Percentiles rank a stretch among this genome's conserved stretches.
Conservation (phyloP, 2,797 vertebrate species). For the Cichlasoma orientale region DNA sequence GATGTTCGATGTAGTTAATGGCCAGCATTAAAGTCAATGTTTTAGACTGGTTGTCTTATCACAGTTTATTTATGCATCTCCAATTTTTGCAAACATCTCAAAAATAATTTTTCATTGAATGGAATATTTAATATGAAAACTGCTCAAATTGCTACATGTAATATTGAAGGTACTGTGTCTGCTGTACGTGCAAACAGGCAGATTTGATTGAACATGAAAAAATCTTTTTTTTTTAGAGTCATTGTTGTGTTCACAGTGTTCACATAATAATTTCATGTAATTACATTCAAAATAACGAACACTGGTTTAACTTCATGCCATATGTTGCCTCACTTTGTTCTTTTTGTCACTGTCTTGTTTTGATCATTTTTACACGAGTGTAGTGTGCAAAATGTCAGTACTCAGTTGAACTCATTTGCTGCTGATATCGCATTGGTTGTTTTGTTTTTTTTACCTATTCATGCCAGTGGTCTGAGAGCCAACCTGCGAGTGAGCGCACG, state of each 20-base stretch:
- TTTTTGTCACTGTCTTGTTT: not conserved
- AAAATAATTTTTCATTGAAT: not conserved
- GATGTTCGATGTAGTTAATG: not conserved
- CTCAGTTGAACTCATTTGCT: conserved; percentile 33
- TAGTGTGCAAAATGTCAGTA: conserved; percentile 43
- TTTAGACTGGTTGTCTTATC: not conserved
- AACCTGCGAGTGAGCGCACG: conserved; percentile 9
- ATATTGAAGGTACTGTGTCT: not conserved
- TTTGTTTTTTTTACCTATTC: conserved; percentile 1
- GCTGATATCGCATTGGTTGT: conserved; percentile 29
- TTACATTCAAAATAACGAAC: not conserved
- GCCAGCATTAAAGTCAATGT: no score
- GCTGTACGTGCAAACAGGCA: not conserved
- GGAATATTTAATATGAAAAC: not conserved
- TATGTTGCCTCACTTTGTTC: not conserved
- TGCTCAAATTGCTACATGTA: not conserved
- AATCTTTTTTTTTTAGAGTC: not conserved
- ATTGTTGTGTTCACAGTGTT: not conserved
- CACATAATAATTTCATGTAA: not conserved
- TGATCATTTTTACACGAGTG: conserved; percentile 10
- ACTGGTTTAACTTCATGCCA: not conserved
- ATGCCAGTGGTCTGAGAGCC: conserved; percentile 30
- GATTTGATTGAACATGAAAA: not conserved
- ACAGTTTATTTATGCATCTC: no score
- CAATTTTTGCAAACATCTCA: not conserved